Evolutionary conservation across 2,797 vertebrate species (phyloP).

Genomic region (Muscicapa striata): DNA sequence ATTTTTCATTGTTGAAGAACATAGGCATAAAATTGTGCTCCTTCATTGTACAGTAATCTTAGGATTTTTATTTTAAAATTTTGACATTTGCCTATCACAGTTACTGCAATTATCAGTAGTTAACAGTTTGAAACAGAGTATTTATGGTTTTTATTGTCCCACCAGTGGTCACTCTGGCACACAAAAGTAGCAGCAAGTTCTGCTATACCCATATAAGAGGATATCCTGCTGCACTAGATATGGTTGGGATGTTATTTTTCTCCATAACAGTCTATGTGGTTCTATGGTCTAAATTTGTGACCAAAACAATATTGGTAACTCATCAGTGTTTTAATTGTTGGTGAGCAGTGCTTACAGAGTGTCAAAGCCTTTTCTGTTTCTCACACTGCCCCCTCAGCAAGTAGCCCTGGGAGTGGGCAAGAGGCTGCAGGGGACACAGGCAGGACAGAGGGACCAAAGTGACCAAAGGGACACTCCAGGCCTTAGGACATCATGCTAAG

Average conservation of each 20-base stretch:
- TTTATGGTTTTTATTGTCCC: neutral
- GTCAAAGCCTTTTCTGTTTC: neutral
- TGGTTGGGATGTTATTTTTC: neutral
- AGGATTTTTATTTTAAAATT: neutral
- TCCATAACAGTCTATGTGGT: neutral
- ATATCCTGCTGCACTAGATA: neutral
- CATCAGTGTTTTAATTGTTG: neutral
- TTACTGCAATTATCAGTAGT: neutral
- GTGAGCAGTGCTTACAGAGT: neutral
- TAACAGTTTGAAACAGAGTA: neutral
- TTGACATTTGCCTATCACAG: neutral
- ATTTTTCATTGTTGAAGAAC: neutral
- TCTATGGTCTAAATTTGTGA: neutral
- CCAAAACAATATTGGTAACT: neutral
- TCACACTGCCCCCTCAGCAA: accelerated
- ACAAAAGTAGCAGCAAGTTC: neutral
- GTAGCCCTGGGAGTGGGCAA: neutral
- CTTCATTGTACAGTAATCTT: neutral
- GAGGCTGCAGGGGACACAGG: neutral
- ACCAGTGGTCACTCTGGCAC: neutral
- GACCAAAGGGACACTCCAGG: neutral
- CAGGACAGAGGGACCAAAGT: neutral
- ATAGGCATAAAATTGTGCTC: neutral
- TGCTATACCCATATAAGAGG: neutral
- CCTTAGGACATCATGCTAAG: accelerated